phyloP scores from a whole-genome alignment of 1,140 invertebrate genomes.

The Tetramorium parvispinum region DNA sequence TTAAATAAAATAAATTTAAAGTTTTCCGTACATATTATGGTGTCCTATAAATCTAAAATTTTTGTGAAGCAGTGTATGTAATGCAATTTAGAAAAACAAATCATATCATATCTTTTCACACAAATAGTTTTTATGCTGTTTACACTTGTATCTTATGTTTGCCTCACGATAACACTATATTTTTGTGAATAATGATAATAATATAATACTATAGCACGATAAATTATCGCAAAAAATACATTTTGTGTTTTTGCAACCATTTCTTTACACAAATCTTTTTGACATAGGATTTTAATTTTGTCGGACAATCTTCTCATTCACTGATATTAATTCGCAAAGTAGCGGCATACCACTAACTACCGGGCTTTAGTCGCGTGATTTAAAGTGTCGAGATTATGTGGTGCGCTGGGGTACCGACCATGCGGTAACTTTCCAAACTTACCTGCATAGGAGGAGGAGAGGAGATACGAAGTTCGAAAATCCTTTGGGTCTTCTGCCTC shows the following conservation, averaged over 20 bases:
- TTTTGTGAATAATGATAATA: not conserved
- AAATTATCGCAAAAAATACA: not conserved
- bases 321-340: constrained; percentile 56
- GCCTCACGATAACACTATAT: not conserved
- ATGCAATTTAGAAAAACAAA: not conserved
- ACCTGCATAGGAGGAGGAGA: constrained; percentile 34
- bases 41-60: not conserved
- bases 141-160: not conserved
- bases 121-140: not conserved
- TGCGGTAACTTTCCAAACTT: constrained; percentile 41
- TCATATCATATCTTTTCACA: not conserved
- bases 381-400: constrained; percentile 49
- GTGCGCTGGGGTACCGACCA: constrained; percentile 18
- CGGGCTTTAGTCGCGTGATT: constrained; percentile 48
- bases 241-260: not conserved
- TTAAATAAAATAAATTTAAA: not conserved
- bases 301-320: not conserved
- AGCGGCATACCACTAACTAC: constrained; percentile 47
- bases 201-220: not conserved
- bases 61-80: not conserved
- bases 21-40: not conserved
- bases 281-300: constrained; percentile 30
- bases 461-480: constrained; percentile 46
- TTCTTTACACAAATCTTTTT: not conserved
- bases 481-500: constrained; percentile 18